These are phyloP conservation scores for Eueides isabella DNA, from an alignment of 1,140 invertebrate species.

Conservation along the genomic window DNA sequence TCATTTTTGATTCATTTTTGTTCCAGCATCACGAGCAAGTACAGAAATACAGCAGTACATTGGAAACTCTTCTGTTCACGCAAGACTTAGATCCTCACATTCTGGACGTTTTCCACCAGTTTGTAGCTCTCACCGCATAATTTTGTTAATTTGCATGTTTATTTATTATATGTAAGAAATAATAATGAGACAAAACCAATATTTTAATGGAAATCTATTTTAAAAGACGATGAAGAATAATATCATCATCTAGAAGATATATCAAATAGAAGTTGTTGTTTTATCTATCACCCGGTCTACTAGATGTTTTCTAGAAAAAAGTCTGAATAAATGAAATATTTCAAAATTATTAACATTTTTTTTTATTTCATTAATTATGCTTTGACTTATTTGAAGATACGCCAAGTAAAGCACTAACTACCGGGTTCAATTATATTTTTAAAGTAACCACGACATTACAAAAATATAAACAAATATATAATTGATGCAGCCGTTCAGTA, in stretches of 20 bases:
- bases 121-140: constrained; percentile 85
- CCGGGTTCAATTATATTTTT: too few species aligned
- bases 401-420: too few species aligned
- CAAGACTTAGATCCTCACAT: constrained; percentile 98
- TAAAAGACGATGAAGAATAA: background rate
- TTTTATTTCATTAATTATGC: too few species aligned
- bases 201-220: constrained; percentile 1
- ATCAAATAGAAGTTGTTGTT: too few species aligned
- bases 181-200: background rate
- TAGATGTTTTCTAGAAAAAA: too few species aligned
- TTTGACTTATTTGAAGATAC: too few species aligned
- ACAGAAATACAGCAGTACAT: constrained; percentile 96
- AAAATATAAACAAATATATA: too few species aligned
- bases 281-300: too few species aligned
- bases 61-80: constrained; percentile 97
- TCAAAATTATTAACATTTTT: too few species aligned
- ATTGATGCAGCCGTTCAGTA: too few species aligned
- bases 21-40: constrained; percentile 97
- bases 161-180: background rate
- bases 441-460: background rate
- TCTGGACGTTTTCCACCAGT: constrained; percentile 98
- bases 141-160: background rate
- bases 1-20: constrained; percentile 1
- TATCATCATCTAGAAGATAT: too few species aligned
- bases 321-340: too few species aligned